phyloP scores from a whole-genome alignment of 1,140 invertebrate species.

The Mizuhopecten yessoensis region DNA sequence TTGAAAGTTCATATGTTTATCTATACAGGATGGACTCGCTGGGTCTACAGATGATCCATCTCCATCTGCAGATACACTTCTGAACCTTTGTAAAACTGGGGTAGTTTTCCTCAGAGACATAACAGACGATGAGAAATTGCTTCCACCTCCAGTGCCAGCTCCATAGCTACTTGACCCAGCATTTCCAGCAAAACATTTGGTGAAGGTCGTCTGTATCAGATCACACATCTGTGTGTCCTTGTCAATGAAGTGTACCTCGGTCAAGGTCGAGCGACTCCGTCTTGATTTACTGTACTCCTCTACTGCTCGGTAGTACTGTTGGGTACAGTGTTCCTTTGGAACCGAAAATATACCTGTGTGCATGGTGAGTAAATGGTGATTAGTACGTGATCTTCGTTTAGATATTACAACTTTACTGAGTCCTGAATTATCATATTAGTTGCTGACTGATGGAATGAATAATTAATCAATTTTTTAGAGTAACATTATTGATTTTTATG shows the following conservation, averaged over 20 bases:
- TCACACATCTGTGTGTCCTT: constrained; percentile 1
- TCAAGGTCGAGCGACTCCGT: neutral
- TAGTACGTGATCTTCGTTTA: no score
- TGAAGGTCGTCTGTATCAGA: constrained; percentile 8
- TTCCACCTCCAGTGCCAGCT: neutral
- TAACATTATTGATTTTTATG: no score
- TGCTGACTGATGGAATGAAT: no score
- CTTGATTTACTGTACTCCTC: neutral
- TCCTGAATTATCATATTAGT: no score
- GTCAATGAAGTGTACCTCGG: neutral
- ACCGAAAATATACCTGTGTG: neutral
- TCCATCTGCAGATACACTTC: neutral
- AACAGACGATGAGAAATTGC: neutral
- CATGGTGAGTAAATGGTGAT: no score
- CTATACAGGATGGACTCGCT: neutral
- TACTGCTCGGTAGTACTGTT: constrained; percentile 5
- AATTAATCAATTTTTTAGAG: no score
- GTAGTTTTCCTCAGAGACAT: neutral
- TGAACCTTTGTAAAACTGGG: neutral
- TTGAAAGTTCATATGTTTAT: no score
- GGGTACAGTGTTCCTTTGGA: neutral
- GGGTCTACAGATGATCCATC: neutral
- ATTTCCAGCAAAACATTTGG: neutral
- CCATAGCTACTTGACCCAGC: no score
- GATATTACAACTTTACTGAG: no score